Evolutionary conservation across 2,888 invertebrate species (phyloP).

Genomic region (Ligdia adustata): DNA sequence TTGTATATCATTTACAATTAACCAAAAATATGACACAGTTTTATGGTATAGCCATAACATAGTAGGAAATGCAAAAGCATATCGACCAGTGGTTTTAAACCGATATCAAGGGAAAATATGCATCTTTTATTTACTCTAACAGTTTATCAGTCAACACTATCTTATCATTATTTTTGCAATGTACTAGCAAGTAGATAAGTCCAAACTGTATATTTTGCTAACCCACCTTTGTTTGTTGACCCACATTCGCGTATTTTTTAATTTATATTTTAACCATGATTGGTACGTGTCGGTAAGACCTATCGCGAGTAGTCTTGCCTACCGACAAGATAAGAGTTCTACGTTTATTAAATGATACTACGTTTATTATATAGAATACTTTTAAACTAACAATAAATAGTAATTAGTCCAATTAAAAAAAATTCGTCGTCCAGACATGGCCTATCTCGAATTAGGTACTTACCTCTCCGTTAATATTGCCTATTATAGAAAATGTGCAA

Average conservation of each 20-base stretch:
- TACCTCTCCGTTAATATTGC: too few species aligned
- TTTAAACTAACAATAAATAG: too few species aligned
- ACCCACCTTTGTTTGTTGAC: conserved; percentile 79
- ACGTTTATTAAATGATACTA: too few species aligned
- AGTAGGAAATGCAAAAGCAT: conserved; percentile 50
- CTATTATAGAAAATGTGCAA: too few species aligned
- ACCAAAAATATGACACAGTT: conserved; percentile 13
- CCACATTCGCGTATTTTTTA: conserved; percentile 62
- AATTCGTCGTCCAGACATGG: too few species aligned
- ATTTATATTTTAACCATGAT: conserved; percentile 53
- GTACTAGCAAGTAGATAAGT: conserved; percentile 65
- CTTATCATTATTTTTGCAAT: conserved; percentile 79
- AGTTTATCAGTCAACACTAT: conserved; percentile 66
- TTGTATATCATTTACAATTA: too few species aligned
- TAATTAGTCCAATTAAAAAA: too few species aligned
- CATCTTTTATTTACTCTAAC: conserved; percentile 76
- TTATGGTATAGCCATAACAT: conserved; percentile 17
- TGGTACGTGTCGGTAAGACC: conserved; percentile 9
- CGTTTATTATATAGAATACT: too few species aligned
- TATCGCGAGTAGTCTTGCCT: not conserved
- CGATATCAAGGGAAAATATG: conserved; percentile 69
- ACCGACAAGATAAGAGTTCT: too few species aligned
- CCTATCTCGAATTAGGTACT: too few species aligned
- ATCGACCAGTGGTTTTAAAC: conserved; percentile 47
- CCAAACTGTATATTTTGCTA: conserved; percentile 70